Conservation (phyloP, 2,888 invertebrate species). For the Acanthosepion esculentum region DNA sequence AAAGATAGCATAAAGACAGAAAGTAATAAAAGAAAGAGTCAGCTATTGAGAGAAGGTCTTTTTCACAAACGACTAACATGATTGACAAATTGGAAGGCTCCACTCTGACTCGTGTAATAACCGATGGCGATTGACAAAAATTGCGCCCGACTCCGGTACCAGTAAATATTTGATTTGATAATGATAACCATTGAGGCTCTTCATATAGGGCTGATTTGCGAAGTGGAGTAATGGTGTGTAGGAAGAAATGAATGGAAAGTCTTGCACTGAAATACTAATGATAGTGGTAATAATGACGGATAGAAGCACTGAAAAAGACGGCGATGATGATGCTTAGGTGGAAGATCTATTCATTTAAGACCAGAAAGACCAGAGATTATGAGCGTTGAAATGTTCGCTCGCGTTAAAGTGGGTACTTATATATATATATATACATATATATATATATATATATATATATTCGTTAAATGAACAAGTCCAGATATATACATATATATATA, state of each 20-base stretch:
- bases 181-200: slow-evolving; percentile 7
- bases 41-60: neutral
- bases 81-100: neutral
- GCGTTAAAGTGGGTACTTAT: neutral
- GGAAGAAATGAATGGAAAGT: neutral
- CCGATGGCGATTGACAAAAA: slow-evolving; percentile 18
- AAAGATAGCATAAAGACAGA: neutral
- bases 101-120: neutral
- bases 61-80: neutral
- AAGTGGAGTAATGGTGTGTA: neutral
- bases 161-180: slow-evolving; percentile 16
- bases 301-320: neutral
- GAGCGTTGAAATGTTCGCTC: neutral
- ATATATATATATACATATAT: neutral
- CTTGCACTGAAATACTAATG: neutral
- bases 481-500: too few relatives aligned
- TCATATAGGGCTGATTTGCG: neutral
- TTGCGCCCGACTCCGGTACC: neutral
- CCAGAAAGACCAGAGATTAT: neutral
- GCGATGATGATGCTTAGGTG: neutral
- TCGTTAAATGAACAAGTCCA: too few relatives aligned
- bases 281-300: neutral
- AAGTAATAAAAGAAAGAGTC: neutral
- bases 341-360: neutral
- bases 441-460: too few relatives aligned